Conservation (phyloP, 2,113 vertebrate species). For the Bambusicola thoracicus region DNA sequence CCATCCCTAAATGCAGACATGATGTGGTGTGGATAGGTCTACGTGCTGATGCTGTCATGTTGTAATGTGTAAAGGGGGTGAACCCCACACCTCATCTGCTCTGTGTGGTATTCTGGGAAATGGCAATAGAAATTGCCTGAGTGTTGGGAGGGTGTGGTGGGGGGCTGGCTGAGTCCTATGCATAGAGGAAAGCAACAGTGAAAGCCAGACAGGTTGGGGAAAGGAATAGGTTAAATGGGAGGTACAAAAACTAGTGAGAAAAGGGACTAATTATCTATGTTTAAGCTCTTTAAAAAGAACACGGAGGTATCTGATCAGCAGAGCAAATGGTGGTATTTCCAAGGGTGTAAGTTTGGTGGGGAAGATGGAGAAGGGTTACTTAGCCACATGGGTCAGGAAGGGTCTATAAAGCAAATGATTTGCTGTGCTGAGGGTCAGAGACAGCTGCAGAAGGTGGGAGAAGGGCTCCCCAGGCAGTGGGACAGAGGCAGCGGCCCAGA, state of each 20-base stretch:
- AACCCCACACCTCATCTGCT: background rate
- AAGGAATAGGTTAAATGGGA: background rate
- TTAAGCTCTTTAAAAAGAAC: background rate
- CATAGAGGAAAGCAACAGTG: background rate
- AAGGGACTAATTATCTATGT: background rate
- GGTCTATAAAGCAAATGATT: background rate
- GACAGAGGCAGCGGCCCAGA: conserved; percentile 40
- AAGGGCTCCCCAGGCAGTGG: conserved; percentile 26
- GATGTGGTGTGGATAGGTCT: too few species aligned
- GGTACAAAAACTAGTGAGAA: background rate
- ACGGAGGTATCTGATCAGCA: background rate
- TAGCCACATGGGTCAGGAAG: background rate
- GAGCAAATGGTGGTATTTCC: background rate
- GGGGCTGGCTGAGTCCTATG: background rate
- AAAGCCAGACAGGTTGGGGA: background rate
- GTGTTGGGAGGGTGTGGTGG: background rate
- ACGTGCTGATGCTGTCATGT: fast-evolving
- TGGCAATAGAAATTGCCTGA: background rate
- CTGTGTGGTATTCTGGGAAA: background rate
- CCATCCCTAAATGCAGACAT: too few species aligned
- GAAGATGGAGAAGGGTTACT: background rate
- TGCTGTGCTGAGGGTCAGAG: background rate
- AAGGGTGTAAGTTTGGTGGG: background rate
- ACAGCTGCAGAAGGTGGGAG: background rate
- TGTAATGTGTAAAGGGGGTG: fast-evolving